Conservation (phyloP, 2,113 vertebrate species). For the Neoarius graeffei region DNA sequence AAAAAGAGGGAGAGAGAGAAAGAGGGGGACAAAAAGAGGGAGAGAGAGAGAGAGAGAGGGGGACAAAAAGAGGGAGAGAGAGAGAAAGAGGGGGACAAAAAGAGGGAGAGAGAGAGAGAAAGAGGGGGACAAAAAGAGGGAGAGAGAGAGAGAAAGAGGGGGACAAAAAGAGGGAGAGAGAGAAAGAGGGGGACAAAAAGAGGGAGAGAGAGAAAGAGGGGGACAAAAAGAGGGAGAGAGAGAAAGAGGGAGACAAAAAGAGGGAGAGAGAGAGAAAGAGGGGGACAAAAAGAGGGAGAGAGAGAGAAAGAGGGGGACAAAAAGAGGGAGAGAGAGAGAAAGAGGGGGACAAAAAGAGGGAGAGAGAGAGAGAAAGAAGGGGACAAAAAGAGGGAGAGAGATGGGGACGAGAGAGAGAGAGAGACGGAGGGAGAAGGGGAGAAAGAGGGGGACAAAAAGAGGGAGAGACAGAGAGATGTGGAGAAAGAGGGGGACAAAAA, state of each 20-base stretch:
- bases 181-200: too few species aligned
- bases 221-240: too few species aligned
- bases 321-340: conserved; percentile 24
- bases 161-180: too few species aligned
- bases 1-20: conserved; percentile 31
- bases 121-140: conserved; percentile 5
- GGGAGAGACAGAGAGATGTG: conserved; percentile 29
- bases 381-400: too few species aligned
- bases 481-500: too few species aligned
- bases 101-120: too few species aligned
- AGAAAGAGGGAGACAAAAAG: too few species aligned
- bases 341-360: not conserved
- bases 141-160: conserved; percentile 25
- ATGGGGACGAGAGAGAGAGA: conserved; percentile 36
- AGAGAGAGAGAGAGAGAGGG: conserved; percentile 22
- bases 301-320: too few species aligned
- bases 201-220: too few species aligned
- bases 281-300: conserved; percentile 23
- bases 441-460: too few species aligned
- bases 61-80: not conserved
- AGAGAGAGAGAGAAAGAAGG: conserved; percentile 25
- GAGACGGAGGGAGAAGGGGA: too few species aligned
- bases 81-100: conserved; percentile 31
- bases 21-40: conserved; percentile 26
- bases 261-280: too few species aligned